phyloP scores from a whole-genome alignment of 2,113 vertebrate species.

The Suncus etruscus region DNA sequence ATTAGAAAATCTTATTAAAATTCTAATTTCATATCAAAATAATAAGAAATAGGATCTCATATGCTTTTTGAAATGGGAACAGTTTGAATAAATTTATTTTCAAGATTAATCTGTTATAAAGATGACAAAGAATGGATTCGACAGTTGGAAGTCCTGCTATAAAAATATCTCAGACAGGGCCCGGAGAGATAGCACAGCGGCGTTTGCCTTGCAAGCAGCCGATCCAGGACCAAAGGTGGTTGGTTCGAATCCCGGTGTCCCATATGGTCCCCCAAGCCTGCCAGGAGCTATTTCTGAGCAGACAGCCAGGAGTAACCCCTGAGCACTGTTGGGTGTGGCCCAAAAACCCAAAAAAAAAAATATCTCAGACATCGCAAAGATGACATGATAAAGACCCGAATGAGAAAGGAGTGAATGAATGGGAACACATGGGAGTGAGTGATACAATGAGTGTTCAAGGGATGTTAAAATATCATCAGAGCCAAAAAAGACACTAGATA shows the following conservation, averaged over 20 bases:
- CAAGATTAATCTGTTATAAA: constrained; percentile 18
- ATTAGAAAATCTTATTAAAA: background rate
- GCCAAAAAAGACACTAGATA: constrained; percentile 21
- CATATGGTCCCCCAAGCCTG: too few relatives aligned
- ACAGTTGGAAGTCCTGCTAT: background rate
- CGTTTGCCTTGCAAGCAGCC: too few relatives aligned
- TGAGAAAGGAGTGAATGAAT: background rate
- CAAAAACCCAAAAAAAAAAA: too few relatives aligned
- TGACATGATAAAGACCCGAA: background rate
- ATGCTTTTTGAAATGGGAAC: background rate
- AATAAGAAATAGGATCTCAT: background rate
- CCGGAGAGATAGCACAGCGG: too few relatives aligned
- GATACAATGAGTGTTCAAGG: background rate
- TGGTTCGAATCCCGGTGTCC: too few relatives aligned
- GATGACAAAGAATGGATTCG: background rate
- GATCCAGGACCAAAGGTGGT: too few relatives aligned
- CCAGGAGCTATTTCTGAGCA: too few relatives aligned
- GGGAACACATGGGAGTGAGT: background rate
- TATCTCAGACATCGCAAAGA: background rate
- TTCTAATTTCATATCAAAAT: background rate
- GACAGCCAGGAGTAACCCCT: too few relatives aligned
- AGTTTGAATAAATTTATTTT: background rate
- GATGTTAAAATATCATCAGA: background rate
- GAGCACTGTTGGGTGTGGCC: too few relatives aligned
- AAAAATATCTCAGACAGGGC: background rate